Base-by-base conservation (phyloP, 2,113 vertebrate genomes). In the Tautogolabrus adspersus region DNA sequence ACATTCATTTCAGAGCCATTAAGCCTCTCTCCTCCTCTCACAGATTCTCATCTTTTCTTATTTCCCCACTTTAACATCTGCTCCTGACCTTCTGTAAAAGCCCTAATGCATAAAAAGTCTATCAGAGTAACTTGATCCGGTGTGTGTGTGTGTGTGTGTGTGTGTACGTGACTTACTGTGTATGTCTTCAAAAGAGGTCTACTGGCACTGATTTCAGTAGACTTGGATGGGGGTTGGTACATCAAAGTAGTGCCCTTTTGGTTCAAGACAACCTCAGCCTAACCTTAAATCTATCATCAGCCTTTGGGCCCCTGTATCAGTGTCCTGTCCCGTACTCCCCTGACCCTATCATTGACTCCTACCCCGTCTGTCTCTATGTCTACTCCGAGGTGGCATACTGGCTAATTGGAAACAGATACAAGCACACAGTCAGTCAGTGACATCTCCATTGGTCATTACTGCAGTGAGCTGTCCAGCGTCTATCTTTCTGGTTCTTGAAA, bases 241-340 rank as follows among this genome's bases (percentile, higher is more conserved):
- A 93, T 94, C 92, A 95, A 95, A 94, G 93, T 81, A 70, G 87
- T 87, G 76, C 70, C 79, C 85, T 79, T 75, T 82, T 84, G 77
- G 77, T 84, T 68, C 76, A 42, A 69, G 72, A 81, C 77, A 81
- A 77, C 81, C 70, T 81, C 65, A 72, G 40, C n/a, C 54, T 76
- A 87, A 87, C 80, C 74, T 81, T 85, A 82, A 89, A 92, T 92
- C 88, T 83, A 89, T 91, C 90, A 92, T 83, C 85, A 79, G 85
- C 89, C 71, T 79, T 46, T 8, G 85, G 91, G 91, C 72, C 69
- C 77, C 81, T 40, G 66, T 47, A 86, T 87, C 87, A 77, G 57
- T 75, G 83, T 72, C 70, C 42, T 7, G 82, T 83, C 77, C 81
- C 82, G 46, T 75, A 87, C 81, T 78, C 85, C 86, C 78, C 88